Base-by-base conservation (phyloP, 2,113 vertebrate species). In the Oostethus manadensis region DNA sequence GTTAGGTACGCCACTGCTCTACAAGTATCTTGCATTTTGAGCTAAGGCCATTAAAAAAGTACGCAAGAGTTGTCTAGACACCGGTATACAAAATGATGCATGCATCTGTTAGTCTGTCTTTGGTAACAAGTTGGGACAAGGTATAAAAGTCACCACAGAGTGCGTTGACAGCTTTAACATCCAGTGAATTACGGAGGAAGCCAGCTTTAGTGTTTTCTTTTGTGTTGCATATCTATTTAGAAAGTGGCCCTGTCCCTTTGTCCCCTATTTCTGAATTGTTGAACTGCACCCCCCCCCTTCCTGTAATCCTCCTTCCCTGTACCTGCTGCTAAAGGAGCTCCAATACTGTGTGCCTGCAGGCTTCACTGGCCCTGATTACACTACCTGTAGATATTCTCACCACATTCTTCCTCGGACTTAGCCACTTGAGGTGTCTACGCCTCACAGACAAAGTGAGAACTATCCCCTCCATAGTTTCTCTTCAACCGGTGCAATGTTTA, bases 361-460 rank as follows among this genome's bases (percentile, higher is more conserved):
- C 70, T 63, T 16, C 55, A 51, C 66, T 53, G 49, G 33, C 66
- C 60, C 59, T 62, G 63, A 78, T 77, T 76, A 49, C 47, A 8
- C 68, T 74, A 75, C 69, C 73, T 73, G 75, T 70, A 66, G 74
- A 76, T 62, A 47, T 60, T 80, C 46, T 11, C 4, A 21, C 58
- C 38, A 54, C 60, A 60, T 70, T 78, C 53, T 56, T 33, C 26
- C 54, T 62, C 70, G 62, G 74, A 75, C 68, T 62, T 42, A 46
- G 53, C 65, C 58, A 38, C 60, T 50, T 33, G 11, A 54, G 49
- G 29, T 21, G 9, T 71, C 54, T 59, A 8, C 10, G 54, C 56
- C 49, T 50, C 66, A 56, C 44, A 40, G 54, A 59, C 48, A 55
- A 75, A 56, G 66, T 72, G 79, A 63, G 60, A 82, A 79, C 60